Conservation (phyloP, 2,797 vertebrate genomes). For the Sebastes goodei region DNA sequence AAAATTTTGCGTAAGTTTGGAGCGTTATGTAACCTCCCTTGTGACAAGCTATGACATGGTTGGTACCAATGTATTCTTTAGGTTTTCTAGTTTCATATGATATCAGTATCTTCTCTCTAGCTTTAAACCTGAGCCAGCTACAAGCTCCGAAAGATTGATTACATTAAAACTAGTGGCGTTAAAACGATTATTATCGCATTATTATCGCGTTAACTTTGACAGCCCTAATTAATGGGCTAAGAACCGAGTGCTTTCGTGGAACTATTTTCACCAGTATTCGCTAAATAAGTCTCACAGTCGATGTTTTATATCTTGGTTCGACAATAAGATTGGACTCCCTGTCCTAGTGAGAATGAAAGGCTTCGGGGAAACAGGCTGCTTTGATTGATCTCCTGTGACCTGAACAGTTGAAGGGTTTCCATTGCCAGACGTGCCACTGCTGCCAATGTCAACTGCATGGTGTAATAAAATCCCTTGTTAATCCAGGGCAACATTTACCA, state of each 20-base stretch:
- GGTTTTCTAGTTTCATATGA: too few species aligned
- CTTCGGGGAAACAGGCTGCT: constrained; percentile 67
- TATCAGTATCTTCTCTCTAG: too few species aligned
- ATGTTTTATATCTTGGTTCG: constrained; percentile 28
- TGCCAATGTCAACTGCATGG: constrained; percentile 83
- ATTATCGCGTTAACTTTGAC: too few species aligned
- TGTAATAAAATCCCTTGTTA: constrained; percentile 85
- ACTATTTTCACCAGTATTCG: background rate
- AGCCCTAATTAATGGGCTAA: background rate
- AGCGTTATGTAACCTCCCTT: too few species aligned
- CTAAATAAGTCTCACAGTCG: background rate
- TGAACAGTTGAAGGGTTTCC: constrained; percentile 74
- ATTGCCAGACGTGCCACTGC: constrained; percentile 76
- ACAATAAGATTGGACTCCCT: constrained; percentile 44
- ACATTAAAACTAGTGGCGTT: too few species aligned
- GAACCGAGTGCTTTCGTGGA: background rate
- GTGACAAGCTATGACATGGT: too few species aligned
- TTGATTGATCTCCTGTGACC: constrained; percentile 81
- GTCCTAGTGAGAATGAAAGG: constrained; percentile 50
- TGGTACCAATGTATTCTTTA: too few species aligned
- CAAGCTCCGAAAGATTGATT: too few species aligned
- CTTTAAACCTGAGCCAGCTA: too few species aligned
- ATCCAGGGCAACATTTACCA: constrained; percentile 79
- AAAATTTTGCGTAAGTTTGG: too few species aligned
- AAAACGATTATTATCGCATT: too few species aligned